Evolutionary conservation across 1,140 invertebrate species (phyloP), one percentile per base, ranked within the genome.

Genomic region (Pseudomyrmex flavicornis): DNA sequence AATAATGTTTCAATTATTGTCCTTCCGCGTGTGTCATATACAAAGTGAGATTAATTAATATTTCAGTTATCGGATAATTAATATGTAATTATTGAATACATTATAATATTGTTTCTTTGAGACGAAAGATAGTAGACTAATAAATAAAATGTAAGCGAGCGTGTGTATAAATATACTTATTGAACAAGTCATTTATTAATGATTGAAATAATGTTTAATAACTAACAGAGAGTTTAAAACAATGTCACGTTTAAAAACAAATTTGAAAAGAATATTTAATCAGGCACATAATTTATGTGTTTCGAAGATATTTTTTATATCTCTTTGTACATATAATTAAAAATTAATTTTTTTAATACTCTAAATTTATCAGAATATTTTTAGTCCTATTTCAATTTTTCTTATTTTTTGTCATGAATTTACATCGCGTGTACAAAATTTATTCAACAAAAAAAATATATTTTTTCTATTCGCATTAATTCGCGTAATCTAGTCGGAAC

Each of bases 1-100:
- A 79, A 58, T 70, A 52, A 79, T 59, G 76, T 70, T 79, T 79
- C 54, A 79, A 79, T 69, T 69, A 69, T 35, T 15, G 22, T 46
- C 62, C 9, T 62, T 46, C 52, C 17, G 10, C 46, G 2, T 3
- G 7, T 75, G 26, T 76, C 9, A 8, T 61, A 65, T 76, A 10
- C n/a, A 46, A 50, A 12, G 17, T 1, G 12, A 0, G 9, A 75
- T 50, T 17, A 70, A 35, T 68, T 17, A 70, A 35, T 77, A 68
- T 79, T 69, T 77, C 9, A 58, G 5, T 15, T 22, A 20, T 46
- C 44, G 26, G 8, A 22, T 68, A 58, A 69, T 56, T 15, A 54
- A 56, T 44, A n/a, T 20, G 20, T 15, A 15, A 35, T n/a, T 22
- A 59, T 69, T 26, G 0, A 46, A 56, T 20, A 54, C 26, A 22